A percentile compares a stretch with the other conserved stretches of the same genome.
Evolutionary conservation across 53 echinoderm and acorn worm species (phyloP).

Genomic region (Hippasteria phrygiana): DNA sequence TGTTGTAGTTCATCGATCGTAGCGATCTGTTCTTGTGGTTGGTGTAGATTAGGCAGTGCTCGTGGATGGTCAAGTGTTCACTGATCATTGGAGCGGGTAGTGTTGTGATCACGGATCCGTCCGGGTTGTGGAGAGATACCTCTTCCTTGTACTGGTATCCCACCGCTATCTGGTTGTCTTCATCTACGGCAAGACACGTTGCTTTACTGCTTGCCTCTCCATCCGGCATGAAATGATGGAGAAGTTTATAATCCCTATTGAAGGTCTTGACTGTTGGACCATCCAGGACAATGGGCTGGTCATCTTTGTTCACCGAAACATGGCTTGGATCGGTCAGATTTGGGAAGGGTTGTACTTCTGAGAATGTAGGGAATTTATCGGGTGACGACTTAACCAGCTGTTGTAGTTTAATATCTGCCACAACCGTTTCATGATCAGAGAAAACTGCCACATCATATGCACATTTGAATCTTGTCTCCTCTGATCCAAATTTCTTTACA

Average conservation of each 20-base stretch:
- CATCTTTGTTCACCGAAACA: constrained; percentile 6
- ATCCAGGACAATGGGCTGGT: constrained; percentile 6
- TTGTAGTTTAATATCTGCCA: background rate
- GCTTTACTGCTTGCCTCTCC: background rate
- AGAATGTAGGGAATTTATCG: background rate
- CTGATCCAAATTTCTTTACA: background rate
- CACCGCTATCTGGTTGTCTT: constrained; percentile 18
- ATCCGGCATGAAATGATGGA: background rate
- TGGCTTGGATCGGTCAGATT: constrained; percentile 12
- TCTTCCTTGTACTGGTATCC: constrained; percentile 17
- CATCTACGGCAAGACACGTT: constrained; percentile 34
- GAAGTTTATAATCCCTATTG: constrained; percentile 9
- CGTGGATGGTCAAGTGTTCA: constrained; percentile 13
- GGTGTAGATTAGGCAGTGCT: constrained; percentile 33
- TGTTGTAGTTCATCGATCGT: constrained; percentile 4
- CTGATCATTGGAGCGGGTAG: constrained; percentile 32
- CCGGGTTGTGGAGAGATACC: constrained; percentile 12
- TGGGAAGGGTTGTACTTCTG: background rate
- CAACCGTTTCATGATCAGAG: background rate
- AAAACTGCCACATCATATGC: constrained; percentile 8
- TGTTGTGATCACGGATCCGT: constrained; percentile 23
- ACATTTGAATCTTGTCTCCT: background rate
- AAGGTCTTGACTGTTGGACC: constrained; percentile 6
- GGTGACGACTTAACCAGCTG: background rate
- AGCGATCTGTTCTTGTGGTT: background rate